Base-by-base conservation (phyloP, 2,888 invertebrate species). In the Phaedon cochleariae region DNA sequence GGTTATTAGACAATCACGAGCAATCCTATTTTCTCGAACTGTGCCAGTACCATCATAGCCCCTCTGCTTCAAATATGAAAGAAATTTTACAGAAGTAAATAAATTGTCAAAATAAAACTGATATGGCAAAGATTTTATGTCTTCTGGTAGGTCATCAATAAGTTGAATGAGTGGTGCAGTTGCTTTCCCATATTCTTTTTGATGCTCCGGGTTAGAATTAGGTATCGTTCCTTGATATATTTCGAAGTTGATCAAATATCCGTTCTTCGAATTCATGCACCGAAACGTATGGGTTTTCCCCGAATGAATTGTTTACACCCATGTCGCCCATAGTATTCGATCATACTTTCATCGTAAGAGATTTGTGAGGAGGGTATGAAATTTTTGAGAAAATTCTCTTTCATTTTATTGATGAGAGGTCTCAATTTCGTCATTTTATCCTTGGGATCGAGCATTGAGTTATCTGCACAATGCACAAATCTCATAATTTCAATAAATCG, bases 91-190 rank as follows among this genome's bases (percentile, higher is more conserved):
- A 6, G 55, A 67, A 6, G 65, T 61, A 49, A 65, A 59, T 34
- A 59, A 34, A 55, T 65, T 66, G 48, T 66, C 67, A 34, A 63
- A 67, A 31, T 67, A 67, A 45, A 62, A 59, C 1, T 54, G 17
- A 45, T 26, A 52, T 2, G 52, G 61, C 15, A 52, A 26, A 12
- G 22, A 29, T 29, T 46, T 64, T 21, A 17, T 48, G 17, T 54
- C n/a, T 22, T 46, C 34, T 1, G 60, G 59, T 3, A 64, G n/a
- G 0, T 54, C 49, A 17, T 54, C 51, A 15, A 60, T 48, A 6
- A 64, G 37, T 29, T 52, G 52, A 1, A 52, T 5, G 10, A 26
- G 29, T 1, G 58, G 63, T 9, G 63, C 58, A 7, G 51, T 58
- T 2, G 55, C 64, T 57, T 34, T 60, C 3, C 26, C 26, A n/a